A percentile compares a stretch with the other conserved stretches of the same genome.
Evolutionary conservation across 2,113 vertebrate species (phyloP).

Genomic region (Hippolais icterina): DNA sequence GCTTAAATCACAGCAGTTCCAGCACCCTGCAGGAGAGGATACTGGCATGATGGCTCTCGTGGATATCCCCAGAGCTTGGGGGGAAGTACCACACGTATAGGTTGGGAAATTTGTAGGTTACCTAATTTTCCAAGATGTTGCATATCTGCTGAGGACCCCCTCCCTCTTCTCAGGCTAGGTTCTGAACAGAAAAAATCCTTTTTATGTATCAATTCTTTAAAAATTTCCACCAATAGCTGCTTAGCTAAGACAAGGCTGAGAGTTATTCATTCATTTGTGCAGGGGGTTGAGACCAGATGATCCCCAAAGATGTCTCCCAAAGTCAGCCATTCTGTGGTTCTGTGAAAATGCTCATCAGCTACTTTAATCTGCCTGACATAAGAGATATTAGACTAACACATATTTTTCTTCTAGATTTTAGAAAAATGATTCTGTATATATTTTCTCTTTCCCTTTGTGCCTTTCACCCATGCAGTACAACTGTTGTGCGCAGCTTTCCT

Average conservation of each 20-base stretch:
- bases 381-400: neutral
- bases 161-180: neutral
- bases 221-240: neutral
- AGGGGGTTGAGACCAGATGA: neutral
- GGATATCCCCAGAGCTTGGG: neutral
- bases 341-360: neutral
- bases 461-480: neutral
- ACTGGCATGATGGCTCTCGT: neutral
- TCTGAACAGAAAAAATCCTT: neutral
- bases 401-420: neutral
- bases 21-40: neutral
- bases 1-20: neutral
- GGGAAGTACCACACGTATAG: neutral
- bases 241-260: neutral
- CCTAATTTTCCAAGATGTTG: neutral
- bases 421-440: neutral
- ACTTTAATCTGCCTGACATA: neutral
- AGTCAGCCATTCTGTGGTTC: neutral
- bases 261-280: neutral
- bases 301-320: neutral
- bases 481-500: neutral
- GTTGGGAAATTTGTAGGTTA: neutral
- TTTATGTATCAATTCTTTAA: neutral
- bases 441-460: slow-evolving; percentile 9
- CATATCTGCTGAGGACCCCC: neutral